These are phyloP conservation scores for Balanococcus diminutus DNA, from an alignment of 2,888 invertebrate genomes.

Conservation along the genomic window DNA sequence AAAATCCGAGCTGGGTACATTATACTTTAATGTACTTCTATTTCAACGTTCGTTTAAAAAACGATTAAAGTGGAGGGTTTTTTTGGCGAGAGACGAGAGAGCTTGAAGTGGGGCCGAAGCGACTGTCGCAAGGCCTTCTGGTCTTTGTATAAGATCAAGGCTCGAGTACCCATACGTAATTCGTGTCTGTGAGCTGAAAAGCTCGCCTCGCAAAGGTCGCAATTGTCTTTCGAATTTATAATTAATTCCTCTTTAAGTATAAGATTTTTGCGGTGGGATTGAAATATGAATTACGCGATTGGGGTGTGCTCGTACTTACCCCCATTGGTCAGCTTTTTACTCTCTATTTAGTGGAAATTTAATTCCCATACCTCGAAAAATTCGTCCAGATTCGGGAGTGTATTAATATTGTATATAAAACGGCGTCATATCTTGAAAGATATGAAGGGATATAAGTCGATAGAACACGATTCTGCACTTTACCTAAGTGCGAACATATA, in stretches of 20 bases:
- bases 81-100: not conserved
- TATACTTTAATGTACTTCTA: not conserved
- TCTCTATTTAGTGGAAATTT: no score
- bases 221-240: not conserved
- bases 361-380: not conserved
- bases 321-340: not conserved
- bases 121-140: not conserved
- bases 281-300: conserved; percentile 7
- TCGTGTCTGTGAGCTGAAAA: not conserved
- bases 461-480: conserved; percentile 55
- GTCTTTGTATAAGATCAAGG: not conserved
- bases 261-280: not conserved
- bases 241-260: not conserved
- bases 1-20: not conserved
- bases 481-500: conserved; percentile 54
- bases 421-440: conserved; percentile 49
- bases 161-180: not conserved
- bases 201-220: not conserved
- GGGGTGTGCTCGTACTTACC: not conserved
- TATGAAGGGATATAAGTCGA: conserved; percentile 55
- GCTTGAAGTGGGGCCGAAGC: not conserved
- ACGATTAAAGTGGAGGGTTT: not conserved
- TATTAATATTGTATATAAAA: conserved; percentile 48
- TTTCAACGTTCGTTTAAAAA: conserved; percentile 33
- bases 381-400: conserved; percentile 15